Evolutionary conservation across 2,113 vertebrate genomes (phyloP).

Genomic region (Rousettus leschenaultii): DNA sequence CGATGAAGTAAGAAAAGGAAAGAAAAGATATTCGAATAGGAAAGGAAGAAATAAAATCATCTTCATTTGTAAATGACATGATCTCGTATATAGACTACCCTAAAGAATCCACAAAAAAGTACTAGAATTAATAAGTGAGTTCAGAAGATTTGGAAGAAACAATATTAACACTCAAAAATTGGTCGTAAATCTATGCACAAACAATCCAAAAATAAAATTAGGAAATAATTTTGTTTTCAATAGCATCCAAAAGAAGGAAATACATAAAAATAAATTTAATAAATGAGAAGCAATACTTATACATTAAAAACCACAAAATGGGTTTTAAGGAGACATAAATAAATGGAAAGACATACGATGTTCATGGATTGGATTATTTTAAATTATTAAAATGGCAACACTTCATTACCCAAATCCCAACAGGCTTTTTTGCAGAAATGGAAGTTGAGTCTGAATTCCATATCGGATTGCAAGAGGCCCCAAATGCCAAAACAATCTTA

Average conservation of each 20-base stretch:
- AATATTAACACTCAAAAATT: background rate
- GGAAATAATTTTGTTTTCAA: background rate
- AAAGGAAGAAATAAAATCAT: background rate
- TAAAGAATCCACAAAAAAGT: background rate
- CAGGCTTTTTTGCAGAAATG: background rate
- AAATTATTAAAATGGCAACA: background rate
- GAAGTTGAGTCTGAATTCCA: background rate
- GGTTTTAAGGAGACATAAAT: background rate
- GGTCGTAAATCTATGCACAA: background rate
- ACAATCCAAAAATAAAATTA: background rate
- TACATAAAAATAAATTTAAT: background rate
- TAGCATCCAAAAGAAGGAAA: background rate
- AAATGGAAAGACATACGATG: background rate
- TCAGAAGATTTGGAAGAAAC: background rate
- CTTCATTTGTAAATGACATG: background rate
- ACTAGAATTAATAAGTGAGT: background rate
- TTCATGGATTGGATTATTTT: background rate
- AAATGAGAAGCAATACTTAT: background rate
- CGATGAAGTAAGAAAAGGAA: background rate
- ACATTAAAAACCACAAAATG: background rate
- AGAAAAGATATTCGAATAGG: background rate
- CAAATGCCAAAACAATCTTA: background rate
- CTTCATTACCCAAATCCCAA: background rate
- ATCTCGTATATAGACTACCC: background rate
- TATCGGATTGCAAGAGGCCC: background rate